Percentiles rank a stretch among this genome's conserved stretches.
Evolutionary conservation across 2,797 vertebrate genomes (phyloP).

Genomic region (Schizothorax lantsangensis): DNA sequence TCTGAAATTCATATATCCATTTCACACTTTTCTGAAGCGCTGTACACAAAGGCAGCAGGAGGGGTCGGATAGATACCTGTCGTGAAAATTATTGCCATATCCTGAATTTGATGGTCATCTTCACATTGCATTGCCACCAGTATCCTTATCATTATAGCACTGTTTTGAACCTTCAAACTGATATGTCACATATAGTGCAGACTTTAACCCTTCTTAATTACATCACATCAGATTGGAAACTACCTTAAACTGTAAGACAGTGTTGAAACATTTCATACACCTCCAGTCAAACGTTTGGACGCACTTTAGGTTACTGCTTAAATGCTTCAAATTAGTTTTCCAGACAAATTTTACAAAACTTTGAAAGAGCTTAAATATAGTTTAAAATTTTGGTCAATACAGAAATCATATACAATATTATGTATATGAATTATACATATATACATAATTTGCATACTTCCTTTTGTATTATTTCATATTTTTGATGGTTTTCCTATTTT

Average conservation of each 20-base stretch:
- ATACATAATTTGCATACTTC: neutral
- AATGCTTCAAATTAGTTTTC: neutral
- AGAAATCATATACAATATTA: neutral
- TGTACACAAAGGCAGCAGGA: neutral
- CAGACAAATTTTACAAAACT: neutral
- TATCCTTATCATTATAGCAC: neutral
- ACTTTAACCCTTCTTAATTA: neutral
- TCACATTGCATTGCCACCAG: neutral
- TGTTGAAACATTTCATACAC: neutral
- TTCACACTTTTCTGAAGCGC: neutral
- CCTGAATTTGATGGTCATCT: neutral
- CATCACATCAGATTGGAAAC: conserved; percentile 1
- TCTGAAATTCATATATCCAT: neutral
- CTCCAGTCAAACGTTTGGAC: neutral
- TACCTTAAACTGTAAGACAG: neutral
- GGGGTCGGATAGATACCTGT: neutral
- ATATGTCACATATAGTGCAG: neutral
- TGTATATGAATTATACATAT: neutral
- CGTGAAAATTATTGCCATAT: neutral
- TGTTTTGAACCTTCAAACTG: conserved; percentile 19
- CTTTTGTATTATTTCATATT: conserved; percentile 3
- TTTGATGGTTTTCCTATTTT: neutral
- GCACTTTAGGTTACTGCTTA: neutral
- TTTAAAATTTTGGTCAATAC: neutral
- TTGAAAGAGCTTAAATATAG: neutral